phyloP scores from a whole-genome alignment of 1,140 invertebrate genomes.

The Calephelis nemesis region DNA sequence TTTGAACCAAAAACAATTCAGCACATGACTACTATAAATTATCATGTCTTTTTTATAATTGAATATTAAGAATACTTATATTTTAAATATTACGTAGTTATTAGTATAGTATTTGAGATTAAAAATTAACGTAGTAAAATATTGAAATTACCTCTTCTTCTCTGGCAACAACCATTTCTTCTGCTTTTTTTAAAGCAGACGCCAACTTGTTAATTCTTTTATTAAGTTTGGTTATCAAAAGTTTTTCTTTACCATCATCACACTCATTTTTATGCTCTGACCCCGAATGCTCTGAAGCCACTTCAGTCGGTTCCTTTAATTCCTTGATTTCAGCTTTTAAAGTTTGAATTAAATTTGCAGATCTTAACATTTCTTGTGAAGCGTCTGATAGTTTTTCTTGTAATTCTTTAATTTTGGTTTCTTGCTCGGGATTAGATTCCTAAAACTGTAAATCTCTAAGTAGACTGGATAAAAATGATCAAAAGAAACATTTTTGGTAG shows the following conservation, averaged over 20 bases:
- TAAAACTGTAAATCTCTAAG: slow-evolving; percentile 26
- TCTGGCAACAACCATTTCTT: slow-evolving; percentile 52
- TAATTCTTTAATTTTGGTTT: slow-evolving; percentile 84
- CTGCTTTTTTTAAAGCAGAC: slow-evolving; percentile 43
- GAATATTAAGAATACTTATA: no score
- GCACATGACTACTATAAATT: no score
- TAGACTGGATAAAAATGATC: slow-evolving; percentile 3
- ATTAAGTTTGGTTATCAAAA: slow-evolving; percentile 53
- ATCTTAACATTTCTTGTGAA: slow-evolving; percentile 82
- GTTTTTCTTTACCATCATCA: slow-evolving; percentile 59
- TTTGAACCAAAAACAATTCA: no score
- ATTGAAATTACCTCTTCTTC: slow-evolving; percentile 65
- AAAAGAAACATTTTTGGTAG: slow-evolving; percentile 4
- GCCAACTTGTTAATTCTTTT: slow-evolving; percentile 50
- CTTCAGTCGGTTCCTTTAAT: slow-evolving; percentile 48
- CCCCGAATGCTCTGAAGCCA: slow-evolving; percentile 38
- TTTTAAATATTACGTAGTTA: no score
- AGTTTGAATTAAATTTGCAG: slow-evolving; percentile 56
- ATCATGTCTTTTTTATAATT: no score
- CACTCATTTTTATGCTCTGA: slow-evolving; percentile 56
- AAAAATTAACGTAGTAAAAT: slow-evolving; percentile 11
- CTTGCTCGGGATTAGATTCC: slow-evolving; percentile 68
- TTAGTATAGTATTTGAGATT: neutral
- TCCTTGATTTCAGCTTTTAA: slow-evolving; percentile 57
- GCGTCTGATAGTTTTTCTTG: slow-evolving; percentile 85